A percentile compares a stretch with the other conserved stretches of the same genome.
phyloP scores from a whole-genome alignment of 2,888 invertebrate genomes.

The Troides aeacus region DNA sequence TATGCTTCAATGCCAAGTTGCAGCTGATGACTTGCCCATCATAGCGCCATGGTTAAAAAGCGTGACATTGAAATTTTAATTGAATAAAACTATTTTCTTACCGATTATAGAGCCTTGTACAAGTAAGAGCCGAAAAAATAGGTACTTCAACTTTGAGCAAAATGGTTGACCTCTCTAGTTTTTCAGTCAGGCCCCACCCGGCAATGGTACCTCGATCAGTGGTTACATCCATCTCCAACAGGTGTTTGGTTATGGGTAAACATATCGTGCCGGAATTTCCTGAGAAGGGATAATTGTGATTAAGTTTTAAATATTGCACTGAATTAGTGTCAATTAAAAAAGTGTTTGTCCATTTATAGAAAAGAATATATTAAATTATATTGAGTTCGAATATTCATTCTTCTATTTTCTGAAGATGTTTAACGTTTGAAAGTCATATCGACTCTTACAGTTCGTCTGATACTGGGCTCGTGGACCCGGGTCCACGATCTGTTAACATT shows the following conservation, averaged over 20 bases:
- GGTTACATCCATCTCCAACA: constrained; percentile 3
- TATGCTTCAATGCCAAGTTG: too few species aligned
- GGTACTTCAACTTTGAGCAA: constrained; percentile 15
- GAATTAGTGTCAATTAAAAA: not conserved
- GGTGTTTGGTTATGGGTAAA: constrained; percentile 6
- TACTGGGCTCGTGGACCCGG: too few species aligned
- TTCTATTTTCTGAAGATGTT: too few species aligned
- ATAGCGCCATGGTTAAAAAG: too few species aligned
- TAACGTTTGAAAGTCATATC: too few species aligned
- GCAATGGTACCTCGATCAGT: constrained; percentile 6
- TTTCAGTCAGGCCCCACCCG: constrained; percentile 24
- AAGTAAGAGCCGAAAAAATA: not conserved
- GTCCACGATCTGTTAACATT: too few species aligned
- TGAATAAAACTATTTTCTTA: not conserved
- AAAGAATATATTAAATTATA: not conserved
- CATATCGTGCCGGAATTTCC: constrained; percentile 19
- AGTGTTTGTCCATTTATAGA: not conserved
- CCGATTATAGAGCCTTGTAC: not conserved
- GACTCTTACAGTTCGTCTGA: too few species aligned
- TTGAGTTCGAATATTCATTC: not conserved
- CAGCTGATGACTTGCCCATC: too few species aligned
- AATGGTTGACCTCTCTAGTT: constrained; percentile 1
- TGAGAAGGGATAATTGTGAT: not conserved
- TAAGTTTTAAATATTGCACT: not conserved
- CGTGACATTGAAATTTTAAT: too few species aligned